Evolutionary conservation across 2,888 invertebrate genomes (phyloP), one percentile per base, ranked within the genome.

Genomic region (Microctonus hyperodae): DNA sequence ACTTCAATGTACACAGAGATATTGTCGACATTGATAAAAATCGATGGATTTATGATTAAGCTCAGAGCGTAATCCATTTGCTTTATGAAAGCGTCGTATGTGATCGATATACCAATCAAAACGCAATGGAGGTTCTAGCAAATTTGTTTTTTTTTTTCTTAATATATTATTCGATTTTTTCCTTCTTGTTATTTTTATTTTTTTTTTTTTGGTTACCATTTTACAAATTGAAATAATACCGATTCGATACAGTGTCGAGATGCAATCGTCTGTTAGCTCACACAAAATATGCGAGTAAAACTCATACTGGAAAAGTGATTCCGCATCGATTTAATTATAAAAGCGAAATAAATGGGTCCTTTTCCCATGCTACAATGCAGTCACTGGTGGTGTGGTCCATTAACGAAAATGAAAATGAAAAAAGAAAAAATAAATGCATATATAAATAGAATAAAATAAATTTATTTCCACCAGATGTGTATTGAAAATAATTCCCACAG

Each of bases 401-500:
- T 16, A 20, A 16, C 16, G 2, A n/a, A 44, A 44, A 44, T 44
- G 44, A 16, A 16, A 44, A 7, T 5, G 7, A 44, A 44, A 40
- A 40, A 3, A 37, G 9, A 44, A n/a, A 7, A 13, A 13, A n/a
- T 25, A 23, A 13, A 53, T 44, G 20, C 16, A 44, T 44, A 44
- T 1, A 55, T 16, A 25, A 55, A 23, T 50, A 25, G 23, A 16
- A 33, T 10, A 20, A 25, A 58, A 28, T 48, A 60, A 60, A n/a
- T 60, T 31, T 28, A 48, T 48, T 31, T n/a, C 20, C 11, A 60
- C 31, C 59, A 48, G 59, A 60, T 60, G 59, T n/a, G 48, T 48
- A 31, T 44, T 31, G 48, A 60, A 60, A 60, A 48, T 60, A 25
- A 31, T 60, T 60, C 48, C 20, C 48, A 48, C 59, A 44, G 48